phyloP scores from a whole-genome alignment of 1,140 invertebrate species.

The Calephelis nemesis region DNA sequence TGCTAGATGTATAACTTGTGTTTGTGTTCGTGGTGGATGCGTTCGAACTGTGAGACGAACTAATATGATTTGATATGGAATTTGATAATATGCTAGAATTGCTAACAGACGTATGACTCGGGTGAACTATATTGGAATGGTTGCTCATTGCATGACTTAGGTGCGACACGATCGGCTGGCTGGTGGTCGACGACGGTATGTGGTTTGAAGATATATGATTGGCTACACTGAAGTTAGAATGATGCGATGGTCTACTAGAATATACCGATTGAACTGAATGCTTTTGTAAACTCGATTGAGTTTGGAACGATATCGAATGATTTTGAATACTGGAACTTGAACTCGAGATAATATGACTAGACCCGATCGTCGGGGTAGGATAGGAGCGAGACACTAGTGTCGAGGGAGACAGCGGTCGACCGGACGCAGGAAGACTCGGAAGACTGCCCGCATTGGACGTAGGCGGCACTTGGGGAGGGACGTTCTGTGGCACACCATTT shows the following conservation, averaged over 20 bases:
- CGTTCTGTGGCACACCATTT: conserved; percentile 76
- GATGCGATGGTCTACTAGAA: conserved; percentile 57
- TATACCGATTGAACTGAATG: conserved; percentile 65
- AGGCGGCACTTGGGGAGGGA: conserved; percentile 68
- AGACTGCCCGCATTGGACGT: conserved; percentile 60
- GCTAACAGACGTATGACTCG: conserved; percentile 49
- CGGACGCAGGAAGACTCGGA: conserved; percentile 56
- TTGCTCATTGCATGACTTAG: conserved; percentile 56
- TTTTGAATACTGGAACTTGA: conserved; percentile 69
- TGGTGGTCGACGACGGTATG: conserved; percentile 44
- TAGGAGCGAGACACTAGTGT: conserved; percentile 58
- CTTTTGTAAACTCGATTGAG: conserved; percentile 72
- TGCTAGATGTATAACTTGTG: conserved; percentile 50
- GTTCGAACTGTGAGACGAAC: conserved; percentile 44
- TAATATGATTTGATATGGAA: conserved; percentile 57
- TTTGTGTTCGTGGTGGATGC: conserved; percentile 54
- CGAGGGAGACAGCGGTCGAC: conserved; percentile 56
- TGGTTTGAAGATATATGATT: conserved; percentile 60
- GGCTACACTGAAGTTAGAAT: conserved; percentile 63
- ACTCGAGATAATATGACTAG: conserved; percentile 75
- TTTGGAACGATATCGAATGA: conserved; percentile 65
- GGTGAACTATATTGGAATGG: conserved; percentile 60
- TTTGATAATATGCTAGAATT: conserved; percentile 46
- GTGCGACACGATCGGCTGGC: conserved; percentile 43
- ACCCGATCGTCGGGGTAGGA: conserved; percentile 61